Conservation (phyloP, 2,113 vertebrate species). For the Falco punctatus region DNA sequence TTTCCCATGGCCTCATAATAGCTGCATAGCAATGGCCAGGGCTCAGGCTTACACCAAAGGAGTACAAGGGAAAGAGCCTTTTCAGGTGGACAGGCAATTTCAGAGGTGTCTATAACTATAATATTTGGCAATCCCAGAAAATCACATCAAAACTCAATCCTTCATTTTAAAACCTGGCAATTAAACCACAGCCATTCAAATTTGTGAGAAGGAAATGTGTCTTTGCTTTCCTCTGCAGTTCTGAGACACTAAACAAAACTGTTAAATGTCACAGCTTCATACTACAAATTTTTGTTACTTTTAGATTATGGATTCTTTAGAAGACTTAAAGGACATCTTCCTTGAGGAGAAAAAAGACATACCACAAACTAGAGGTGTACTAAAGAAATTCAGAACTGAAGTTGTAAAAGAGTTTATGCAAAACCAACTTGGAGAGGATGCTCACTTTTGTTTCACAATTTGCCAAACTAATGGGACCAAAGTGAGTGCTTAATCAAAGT, state of each 20-base stretch:
- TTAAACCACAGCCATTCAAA: neutral
- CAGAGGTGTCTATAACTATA: neutral
- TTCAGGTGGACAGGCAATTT: neutral
- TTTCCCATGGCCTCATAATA: neutral
- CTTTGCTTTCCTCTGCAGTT: neutral
- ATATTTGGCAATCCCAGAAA: neutral
- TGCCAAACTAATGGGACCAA: conserved; percentile 71
- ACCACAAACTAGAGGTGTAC: conserved; percentile 4
- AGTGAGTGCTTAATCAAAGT: conserved; percentile 77
- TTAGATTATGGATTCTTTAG: neutral
- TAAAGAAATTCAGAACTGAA: conserved; percentile 67
- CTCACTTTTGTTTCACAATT: conserved; percentile 72
- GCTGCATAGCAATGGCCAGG: neutral
- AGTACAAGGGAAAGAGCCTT: neutral
- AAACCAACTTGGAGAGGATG: conserved; percentile 65
- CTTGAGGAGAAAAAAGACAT: neutral
- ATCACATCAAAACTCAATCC: neutral
- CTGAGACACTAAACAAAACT: neutral
- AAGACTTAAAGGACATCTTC: conserved; percentile 7
- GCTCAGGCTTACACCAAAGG: neutral
- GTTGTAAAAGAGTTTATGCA: conserved; percentile 67
- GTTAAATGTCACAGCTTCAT: neutral
- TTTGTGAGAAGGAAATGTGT: accelerated
- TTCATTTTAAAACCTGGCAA: neutral
- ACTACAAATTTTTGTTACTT: neutral